A percentile compares a stretch with the other conserved stretches of the same genome.
phyloP scores from a whole-genome alignment of 2,797 vertebrate genomes.

The Bradypus variegatus region DNA sequence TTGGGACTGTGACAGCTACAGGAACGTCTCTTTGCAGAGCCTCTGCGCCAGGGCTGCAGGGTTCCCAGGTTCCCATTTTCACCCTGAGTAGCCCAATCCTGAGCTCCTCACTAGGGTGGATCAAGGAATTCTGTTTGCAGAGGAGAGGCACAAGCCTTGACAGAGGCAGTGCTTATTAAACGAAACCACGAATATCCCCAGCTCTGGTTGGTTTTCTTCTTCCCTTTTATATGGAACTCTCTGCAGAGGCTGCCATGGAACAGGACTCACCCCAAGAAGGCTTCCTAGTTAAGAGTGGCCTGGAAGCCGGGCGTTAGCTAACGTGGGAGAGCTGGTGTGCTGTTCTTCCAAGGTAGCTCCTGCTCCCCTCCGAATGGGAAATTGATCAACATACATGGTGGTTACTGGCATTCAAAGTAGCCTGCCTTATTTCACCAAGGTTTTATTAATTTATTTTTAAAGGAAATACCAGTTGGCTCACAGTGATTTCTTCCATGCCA shows the following conservation, averaged over 20 bases:
- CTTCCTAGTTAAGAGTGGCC: fast-evolving
- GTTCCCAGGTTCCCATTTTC: fast-evolving
- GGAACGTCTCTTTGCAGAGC: neutral
- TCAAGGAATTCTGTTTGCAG: neutral
- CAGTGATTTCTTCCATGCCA: neutral
- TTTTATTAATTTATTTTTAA: neutral
- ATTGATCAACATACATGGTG: neutral
- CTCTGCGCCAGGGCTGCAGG: neutral
- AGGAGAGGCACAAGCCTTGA: no score
- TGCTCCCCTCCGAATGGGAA: neutral
- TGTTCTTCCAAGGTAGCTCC: neutral
- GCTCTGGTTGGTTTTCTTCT: neutral
- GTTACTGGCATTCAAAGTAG: neutral
- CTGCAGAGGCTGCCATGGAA: neutral
- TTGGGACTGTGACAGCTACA: no score
- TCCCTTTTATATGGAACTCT: neutral
- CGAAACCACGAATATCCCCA: neutral
- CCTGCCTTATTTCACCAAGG: neutral
- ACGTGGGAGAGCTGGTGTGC: fast-evolving
- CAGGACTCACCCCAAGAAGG: neutral
- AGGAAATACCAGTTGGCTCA: neutral
- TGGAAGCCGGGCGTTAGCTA: neutral
- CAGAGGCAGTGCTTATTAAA: neutral
- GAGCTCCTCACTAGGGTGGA: neutral
- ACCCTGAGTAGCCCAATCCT: no score